Evolutionary conservation across 2,888 invertebrate species (phyloP).

Genomic region (Hydropsyche betteni): DNA sequence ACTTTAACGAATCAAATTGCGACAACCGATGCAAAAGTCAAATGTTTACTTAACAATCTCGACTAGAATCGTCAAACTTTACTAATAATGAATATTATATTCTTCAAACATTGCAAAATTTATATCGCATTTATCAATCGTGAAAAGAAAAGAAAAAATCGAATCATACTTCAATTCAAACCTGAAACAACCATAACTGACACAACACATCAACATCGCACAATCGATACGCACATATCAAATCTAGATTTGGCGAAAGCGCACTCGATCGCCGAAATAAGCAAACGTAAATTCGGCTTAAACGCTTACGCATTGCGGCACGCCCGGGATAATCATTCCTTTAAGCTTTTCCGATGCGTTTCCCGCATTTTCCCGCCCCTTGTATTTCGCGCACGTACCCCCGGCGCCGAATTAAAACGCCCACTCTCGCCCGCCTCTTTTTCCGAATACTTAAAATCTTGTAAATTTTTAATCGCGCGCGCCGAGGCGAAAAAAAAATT

Average conservation of each 20-base stretch:
- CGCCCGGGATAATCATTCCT: slow-evolving; percentile 44
- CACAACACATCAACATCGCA: not conserved
- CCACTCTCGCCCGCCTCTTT: not conserved
- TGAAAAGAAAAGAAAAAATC: too few species aligned
- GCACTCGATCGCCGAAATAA: slow-evolving; percentile 26
- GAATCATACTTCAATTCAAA: too few species aligned
- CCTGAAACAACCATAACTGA: too few species aligned
- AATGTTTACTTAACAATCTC: too few species aligned
- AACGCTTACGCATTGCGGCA: slow-evolving; percentile 37
- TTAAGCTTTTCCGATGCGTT: slow-evolving; percentile 46
- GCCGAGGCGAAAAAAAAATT: not conserved
- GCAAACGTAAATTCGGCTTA: slow-evolving; percentile 36
- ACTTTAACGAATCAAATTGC: too few species aligned
- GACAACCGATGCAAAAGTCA: too few species aligned
- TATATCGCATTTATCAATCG: too few species aligned
- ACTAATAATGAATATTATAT: too few species aligned
- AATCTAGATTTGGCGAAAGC: slow-evolving; percentile 1
- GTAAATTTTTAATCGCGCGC: slow-evolving; percentile 24
- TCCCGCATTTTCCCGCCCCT: slow-evolving; percentile 40
- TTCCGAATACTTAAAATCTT: slow-evolving; percentile 24
- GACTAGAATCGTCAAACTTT: too few species aligned
- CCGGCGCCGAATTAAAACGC: slow-evolving; percentile 19
- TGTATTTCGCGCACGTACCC: slow-evolving; percentile 37
- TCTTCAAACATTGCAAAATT: too few species aligned
- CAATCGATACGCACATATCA: not conserved